Evolutionary conservation across 2,113 vertebrate species (phyloP).

Genomic region (Numenius arquata): DNA sequence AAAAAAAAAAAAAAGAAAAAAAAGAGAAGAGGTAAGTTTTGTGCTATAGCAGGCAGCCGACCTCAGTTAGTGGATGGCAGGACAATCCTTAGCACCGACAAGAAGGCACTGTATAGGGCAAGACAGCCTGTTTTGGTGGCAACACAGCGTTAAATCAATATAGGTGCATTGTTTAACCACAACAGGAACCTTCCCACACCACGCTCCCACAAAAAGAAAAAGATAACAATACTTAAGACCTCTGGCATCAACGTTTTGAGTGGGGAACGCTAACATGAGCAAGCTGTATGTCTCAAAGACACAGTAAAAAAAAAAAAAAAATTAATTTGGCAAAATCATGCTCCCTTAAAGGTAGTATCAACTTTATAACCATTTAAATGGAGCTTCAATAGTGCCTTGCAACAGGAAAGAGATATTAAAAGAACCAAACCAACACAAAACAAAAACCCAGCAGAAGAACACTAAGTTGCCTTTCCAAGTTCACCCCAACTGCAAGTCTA

Average conservation of each 20-base stretch:
- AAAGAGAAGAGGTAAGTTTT: neutral
- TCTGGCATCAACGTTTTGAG: neutral
- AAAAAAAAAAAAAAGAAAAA: neutral
- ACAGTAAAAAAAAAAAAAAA: neutral
- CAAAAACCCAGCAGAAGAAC: neutral
- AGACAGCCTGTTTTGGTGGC: neutral
- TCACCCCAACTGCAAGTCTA: neutral
- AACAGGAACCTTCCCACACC: neutral
- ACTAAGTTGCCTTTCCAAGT: neutral
- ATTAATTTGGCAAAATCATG: fast-evolving
- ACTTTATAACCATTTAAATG: neutral
- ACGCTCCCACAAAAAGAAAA: neutral
- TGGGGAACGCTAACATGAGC: neutral
- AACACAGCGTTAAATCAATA: neutral
- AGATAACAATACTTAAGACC: neutral
- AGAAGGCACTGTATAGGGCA: neutral
- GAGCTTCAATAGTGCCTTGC: neutral
- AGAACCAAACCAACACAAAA: neutral
- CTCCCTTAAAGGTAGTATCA: neutral
- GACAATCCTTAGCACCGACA: fast-evolving
- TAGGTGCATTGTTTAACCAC: neutral
- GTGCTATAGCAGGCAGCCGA: neutral
- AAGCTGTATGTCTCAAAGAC: neutral
- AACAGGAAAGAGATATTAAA: neutral
- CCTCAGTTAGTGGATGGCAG: neutral